A percentile compares a stretch with the other conserved stretches of the same genome.
These are phyloP conservation scores for Odontamblyopus rebecca DNA, from an alignment of 2,797 vertebrate species.

Conservation along the genomic window DNA sequence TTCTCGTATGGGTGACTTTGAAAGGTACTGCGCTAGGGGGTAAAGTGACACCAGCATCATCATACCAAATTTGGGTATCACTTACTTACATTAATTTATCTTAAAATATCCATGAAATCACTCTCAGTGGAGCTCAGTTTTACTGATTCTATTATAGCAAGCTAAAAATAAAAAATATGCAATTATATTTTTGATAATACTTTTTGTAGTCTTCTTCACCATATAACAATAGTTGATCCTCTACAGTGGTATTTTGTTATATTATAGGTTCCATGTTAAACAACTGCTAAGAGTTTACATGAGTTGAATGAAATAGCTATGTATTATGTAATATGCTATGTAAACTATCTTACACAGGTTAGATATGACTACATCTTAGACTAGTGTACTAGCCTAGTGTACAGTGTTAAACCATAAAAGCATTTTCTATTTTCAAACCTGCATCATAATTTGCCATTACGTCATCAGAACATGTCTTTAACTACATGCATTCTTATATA, in stretches of 20 bases:
- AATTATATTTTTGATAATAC: too few species aligned
- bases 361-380: constrained; percentile 25
- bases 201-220: too few species aligned
- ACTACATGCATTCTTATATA: neutral
- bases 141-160: too few species aligned
- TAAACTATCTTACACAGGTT: constrained; percentile 6
- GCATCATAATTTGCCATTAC: neutral
- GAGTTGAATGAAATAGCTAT: constrained; percentile 25
- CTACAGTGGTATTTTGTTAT: too few species aligned
- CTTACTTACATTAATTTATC: too few species aligned
- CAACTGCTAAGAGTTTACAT: neutral
- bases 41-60: neutral
- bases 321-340: constrained; percentile 33
- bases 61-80: neutral
- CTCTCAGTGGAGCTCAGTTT: too few species aligned
- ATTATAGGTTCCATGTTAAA: too few species aligned
- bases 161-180: too few species aligned
- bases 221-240: too few species aligned
- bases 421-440: neutral
- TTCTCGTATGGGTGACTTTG: neutral
- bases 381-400: constrained; percentile 14
- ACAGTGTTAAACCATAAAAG: neutral
- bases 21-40: neutral
- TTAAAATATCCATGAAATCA: too few species aligned
- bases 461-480: neutral